These are phyloP conservation scores for Alviniconcha strummeri DNA, from an alignment of 2,888 invertebrate genomes.

Conservation along the genomic window DNA sequence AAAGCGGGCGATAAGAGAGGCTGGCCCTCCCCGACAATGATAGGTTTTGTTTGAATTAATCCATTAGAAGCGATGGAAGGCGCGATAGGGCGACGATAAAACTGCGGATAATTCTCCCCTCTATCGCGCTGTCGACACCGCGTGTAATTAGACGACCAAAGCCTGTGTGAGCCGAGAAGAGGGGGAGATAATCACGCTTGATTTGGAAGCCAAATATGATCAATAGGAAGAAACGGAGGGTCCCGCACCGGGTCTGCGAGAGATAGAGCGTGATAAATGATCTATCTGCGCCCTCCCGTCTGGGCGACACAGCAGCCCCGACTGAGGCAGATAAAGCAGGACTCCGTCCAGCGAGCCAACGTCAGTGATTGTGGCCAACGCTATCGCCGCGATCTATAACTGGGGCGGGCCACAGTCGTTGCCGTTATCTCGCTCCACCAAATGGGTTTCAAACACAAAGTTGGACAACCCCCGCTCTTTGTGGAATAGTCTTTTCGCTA, in stretches of 20 bases:
- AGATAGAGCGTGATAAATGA: slow-evolving; percentile 37
- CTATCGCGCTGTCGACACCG: slow-evolving; percentile 60
- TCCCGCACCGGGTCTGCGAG: slow-evolving; percentile 22
- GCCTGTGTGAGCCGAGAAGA: slow-evolving; percentile 49
- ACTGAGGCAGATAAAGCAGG: slow-evolving; percentile 27
- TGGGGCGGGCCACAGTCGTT: slow-evolving; percentile 18
- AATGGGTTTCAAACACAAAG: slow-evolving; percentile 55
- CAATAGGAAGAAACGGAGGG: slow-evolving; percentile 47
- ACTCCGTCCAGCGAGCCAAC: slow-evolving; percentile 16
- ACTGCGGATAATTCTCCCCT: slow-evolving; percentile 46
- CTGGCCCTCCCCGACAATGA: slow-evolving; percentile 55
- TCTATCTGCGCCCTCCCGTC: slow-evolving; percentile 20
- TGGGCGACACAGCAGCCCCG: slow-evolving; percentile 23
- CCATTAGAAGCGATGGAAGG: slow-evolving; percentile 59
- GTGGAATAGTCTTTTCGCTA: slow-evolving; percentile 32
- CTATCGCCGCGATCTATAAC: slow-evolving; percentile 32
- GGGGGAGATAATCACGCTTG: slow-evolving; percentile 60
- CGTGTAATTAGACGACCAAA: slow-evolving; percentile 64
- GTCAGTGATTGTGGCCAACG: slow-evolving; percentile 33
- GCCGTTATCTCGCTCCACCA: slow-evolving; percentile 49
- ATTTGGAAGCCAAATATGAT: slow-evolving; percentile 58
- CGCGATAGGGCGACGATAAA: slow-evolving; percentile 39
- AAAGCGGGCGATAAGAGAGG: slow-evolving; percentile 57
- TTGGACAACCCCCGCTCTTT: slow-evolving; percentile 41
- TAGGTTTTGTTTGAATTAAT: slow-evolving; percentile 65